Base-by-base conservation (phyloP, 1,140 invertebrate species). In the Ladona fulva region DNA sequence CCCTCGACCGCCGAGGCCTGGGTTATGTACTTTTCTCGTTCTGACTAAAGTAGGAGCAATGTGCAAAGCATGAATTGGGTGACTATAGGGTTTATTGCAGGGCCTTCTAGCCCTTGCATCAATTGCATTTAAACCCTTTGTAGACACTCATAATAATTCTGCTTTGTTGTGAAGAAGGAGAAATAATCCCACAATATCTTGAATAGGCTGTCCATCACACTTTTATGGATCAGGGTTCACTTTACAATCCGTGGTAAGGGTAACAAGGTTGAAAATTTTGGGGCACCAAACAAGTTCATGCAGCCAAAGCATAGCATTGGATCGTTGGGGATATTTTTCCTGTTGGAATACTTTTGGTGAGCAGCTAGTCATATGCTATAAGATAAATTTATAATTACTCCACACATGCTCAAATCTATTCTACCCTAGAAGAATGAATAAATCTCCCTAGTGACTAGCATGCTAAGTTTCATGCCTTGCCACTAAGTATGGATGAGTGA, bases 1-100 rank as follows among this genome's bases (percentile, higher is more conserved):
- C 52, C 52, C 52, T 66, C 52, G 52, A 66, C 52, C 52, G n/a
- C 52, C 52, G n/a, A 66, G 52, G 52, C 52, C 52, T 66, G 52
- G 14, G 52, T 22, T 66, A 66, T 66, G 52, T 66, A 66, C 52
- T 66, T 66, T 66, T 66, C 52, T 19, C n/a, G 14, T 66, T 66
- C n/a, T 22, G n/a, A 66, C 52, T 66, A 66, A 22, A 22, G 52
- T 6, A 19, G 52, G 52, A 22, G n/a, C 16, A 6, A 6, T 66
- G 52, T 66, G 52, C 52, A 66, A 66, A 66, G 52, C 52, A 66
- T 66, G 14, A 66, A 16, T 66, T 16, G 52, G n/a, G 52, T 16
- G 52, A 66, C 52, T 66, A 66, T 19, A 22, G 52, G 52, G 14
- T 66, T 66, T 66, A 66, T 66, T 3, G 12, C 52, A 66, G 52